phyloP scores from a whole-genome alignment of 2,113 vertebrate genomes.

The Pycnonotus jocosus region DNA sequence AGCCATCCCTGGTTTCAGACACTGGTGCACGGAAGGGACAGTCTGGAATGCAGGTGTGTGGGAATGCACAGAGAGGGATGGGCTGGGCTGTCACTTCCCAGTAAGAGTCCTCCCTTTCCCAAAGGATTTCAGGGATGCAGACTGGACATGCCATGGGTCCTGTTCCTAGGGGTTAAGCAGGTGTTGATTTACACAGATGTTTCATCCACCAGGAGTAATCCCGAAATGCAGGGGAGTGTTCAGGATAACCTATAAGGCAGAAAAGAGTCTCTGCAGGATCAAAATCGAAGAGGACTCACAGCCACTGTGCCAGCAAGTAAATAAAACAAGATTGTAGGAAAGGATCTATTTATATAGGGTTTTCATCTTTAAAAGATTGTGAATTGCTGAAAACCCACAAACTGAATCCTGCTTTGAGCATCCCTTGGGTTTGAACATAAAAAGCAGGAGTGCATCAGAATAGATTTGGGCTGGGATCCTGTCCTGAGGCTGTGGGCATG shows the following conservation, averaged over 20 bases:
- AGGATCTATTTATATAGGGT: neutral
- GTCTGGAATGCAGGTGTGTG: neutral
- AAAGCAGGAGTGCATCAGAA: accelerated
- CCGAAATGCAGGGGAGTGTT: neutral
- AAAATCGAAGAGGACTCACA: neutral
- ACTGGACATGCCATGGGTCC: no score
- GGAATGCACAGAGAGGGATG: neutral
- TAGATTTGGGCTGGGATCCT: neutral
- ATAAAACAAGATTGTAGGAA: neutral
- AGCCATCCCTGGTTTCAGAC: neutral
- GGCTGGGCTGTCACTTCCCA: neutral
- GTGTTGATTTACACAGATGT: neutral
- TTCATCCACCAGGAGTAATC: neutral
- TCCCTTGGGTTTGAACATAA: neutral
- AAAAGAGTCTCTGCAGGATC: neutral
- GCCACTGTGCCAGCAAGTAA: neutral
- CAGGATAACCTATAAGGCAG: neutral
- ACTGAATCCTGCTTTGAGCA: neutral
- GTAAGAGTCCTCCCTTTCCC: neutral
- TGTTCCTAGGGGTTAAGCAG: neutral
- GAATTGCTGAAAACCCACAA: neutral
- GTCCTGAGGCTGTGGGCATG: neutral
- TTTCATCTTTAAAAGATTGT: neutral
- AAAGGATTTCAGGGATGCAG: neutral
- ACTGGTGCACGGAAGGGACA: neutral